Conservation (phyloP, 2,797 vertebrate genomes). For the Parambassis ranga region DNA sequence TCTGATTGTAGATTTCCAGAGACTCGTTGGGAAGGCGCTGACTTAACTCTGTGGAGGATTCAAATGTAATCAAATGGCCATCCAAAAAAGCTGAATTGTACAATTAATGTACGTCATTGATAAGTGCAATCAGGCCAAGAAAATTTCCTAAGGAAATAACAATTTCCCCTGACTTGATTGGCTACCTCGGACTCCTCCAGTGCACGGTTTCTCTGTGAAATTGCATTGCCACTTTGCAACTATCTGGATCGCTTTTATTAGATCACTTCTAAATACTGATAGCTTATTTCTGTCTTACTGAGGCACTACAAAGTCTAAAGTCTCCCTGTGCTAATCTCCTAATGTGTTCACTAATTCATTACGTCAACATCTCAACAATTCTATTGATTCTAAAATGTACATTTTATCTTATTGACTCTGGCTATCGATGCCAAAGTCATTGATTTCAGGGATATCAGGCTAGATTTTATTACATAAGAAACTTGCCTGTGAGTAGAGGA, state of each 20-base stretch:
- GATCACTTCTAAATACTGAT: slow-evolving; percentile 25
- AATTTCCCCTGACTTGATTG: slow-evolving; percentile 46
- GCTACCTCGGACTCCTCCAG: slow-evolving; percentile 26
- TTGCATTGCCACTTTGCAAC: neutral
- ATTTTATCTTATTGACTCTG: no score
- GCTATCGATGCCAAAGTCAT: no score
- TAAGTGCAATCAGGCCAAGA: slow-evolving; percentile 66
- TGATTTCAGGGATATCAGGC: no score
- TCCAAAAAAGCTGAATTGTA: slow-evolving; percentile 31
- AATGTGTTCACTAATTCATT: no score
- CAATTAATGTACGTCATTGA: slow-evolving; percentile 62
- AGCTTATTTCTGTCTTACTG: no score
- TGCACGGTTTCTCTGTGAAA: neutral
- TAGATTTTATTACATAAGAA: neutral
- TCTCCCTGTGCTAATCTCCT: no score
- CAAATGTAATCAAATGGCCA: slow-evolving; percentile 61
- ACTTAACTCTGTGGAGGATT: slow-evolving; percentile 15
- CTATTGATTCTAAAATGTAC: no score
- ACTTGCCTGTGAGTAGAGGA: slow-evolving; percentile 7
- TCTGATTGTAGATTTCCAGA: slow-evolving; percentile 54
- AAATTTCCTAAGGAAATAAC: slow-evolving; percentile 56
- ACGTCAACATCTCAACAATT: no score
- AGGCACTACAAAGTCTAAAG: no score
- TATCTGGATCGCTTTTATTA: slow-evolving; percentile 16
- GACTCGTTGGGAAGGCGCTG: neutral